Percentiles rank a stretch among this genome's conserved stretches.
phyloP scores from a whole-genome alignment of 2,888 invertebrate genomes.

The Clepsis dumicolana region DNA sequence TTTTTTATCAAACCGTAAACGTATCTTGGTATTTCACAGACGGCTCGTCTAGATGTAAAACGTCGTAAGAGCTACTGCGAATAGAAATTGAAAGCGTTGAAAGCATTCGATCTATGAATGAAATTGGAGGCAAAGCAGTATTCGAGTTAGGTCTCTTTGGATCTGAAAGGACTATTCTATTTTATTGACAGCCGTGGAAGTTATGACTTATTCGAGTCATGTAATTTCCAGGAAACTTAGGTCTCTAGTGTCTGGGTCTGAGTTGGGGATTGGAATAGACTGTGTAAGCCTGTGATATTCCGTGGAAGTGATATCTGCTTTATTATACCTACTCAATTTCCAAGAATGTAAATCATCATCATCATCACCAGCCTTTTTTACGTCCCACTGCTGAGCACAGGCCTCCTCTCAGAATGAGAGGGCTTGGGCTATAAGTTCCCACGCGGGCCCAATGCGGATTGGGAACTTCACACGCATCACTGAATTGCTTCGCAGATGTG shows the following conservation, averaged over 20 bases:
- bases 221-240: not conserved
- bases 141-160: not conserved
- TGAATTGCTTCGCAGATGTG: no score
- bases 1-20: not conserved
- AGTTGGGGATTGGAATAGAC: not conserved
- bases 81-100: not conserved
- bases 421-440: no score
- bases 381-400: no score
- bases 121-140: not conserved
- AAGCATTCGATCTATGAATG: not conserved
- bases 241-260: slow-evolving; percentile 1
- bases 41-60: not conserved
- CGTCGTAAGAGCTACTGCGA: not conserved
- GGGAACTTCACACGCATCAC: no score
- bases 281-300: not conserved
- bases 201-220: not conserved
- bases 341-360: no score
- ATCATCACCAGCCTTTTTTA: no score
- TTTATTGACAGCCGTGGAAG: slow-evolving; percentile 6
- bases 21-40: not conserved
- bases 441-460: no score
- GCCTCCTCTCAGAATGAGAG: no score
- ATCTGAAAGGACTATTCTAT: not conserved
- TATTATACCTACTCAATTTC: no score
- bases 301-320: no score